Evolutionary conservation across 2,888 invertebrate genomes (phyloP), one percentile per base, ranked within the genome.

Genomic region (Archips crataeganus): DNA sequence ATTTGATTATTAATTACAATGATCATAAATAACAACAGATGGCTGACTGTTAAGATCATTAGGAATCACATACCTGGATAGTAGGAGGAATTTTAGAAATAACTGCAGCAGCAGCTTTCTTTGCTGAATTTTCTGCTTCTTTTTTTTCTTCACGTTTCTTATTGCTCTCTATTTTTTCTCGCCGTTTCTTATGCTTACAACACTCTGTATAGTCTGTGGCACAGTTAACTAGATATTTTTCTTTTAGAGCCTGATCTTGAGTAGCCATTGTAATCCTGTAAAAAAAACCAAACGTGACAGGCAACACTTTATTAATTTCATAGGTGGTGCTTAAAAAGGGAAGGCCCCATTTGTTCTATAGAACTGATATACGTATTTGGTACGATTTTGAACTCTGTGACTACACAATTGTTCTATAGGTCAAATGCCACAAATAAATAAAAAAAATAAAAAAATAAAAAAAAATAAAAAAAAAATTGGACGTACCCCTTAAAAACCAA

Each of bases 231-330:
- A 85, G 84, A 84, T 89, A 93, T 73, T 81, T 78, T 78, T 90
- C 84, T 81, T 88, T 92, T 80, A 94, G 78, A 79, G 83, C 84
- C 13, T 89, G 83, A 80, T 95, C 93, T 78, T 92, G 84, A 70
- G 93, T 89, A 76, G 90, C 82, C 67, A 89, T 84, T 36, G 94
- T 89, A 71, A 94, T 86, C 82, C 95, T 95, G 80, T 32, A 8
- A 69, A 69, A 54, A 8, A 9, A 69, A 36, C 54, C 63, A 10
- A 9, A 5, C 23, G 23, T 23, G 23, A 9, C 8, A 54, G 23
- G 15, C 6, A 10, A 45, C 3, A 45, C 10, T 45, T 45, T 3
- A 23, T 23, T 3, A 45, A 45, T 10, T 9, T 45, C 11, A 45
- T 11, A 45, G 0, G 45, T 45, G 9, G 10, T 45, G 36, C 36